A percentile compares a stretch with the other conserved stretches of the same genome.
These are phyloP conservation scores for Monochamus alternatus DNA, from an alignment of 2,888 invertebrate species.

Conservation along the genomic window DNA sequence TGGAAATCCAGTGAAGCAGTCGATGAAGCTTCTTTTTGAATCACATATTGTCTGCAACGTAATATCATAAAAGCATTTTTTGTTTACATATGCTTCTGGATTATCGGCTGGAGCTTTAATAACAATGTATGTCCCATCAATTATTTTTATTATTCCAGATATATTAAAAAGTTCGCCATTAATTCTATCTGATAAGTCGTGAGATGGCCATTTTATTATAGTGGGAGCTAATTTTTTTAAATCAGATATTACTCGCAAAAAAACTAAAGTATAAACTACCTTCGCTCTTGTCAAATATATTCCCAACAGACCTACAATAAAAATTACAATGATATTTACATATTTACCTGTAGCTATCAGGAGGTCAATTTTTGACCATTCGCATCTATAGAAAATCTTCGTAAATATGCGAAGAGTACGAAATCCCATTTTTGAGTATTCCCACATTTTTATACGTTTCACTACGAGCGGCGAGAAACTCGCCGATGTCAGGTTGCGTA, in stretches of 20 bases:
- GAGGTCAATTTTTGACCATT: constrained; percentile 20
- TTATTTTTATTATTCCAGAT: constrained; percentile 20
- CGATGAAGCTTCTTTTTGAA: neutral
- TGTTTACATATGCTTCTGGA: neutral
- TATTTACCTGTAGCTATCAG: no score
- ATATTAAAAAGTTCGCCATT: neutral
- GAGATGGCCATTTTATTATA: neutral
- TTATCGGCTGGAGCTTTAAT: neutral
- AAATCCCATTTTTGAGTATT: constrained; percentile 1
- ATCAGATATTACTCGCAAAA: no score
- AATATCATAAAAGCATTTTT: neutral
- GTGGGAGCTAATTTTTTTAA: no score
- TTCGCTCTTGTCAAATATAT: no score
- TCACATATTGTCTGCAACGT: neutral
- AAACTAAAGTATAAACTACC: no score
- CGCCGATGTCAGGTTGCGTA: neutral
- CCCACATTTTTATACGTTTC: neutral
- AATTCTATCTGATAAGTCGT: neutral
- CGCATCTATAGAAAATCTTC: neutral
- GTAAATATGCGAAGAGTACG: neutral
- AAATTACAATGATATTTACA: no score
- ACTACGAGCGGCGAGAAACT: neutral
- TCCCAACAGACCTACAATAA: no score
- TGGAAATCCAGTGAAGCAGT: neutral
- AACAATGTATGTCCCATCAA: neutral